A percentile compares a stretch with the other conserved stretches of the same genome.
Evolutionary conservation across 2,888 invertebrate species (phyloP).

Genomic region (Chrysolina oricalcia): DNA sequence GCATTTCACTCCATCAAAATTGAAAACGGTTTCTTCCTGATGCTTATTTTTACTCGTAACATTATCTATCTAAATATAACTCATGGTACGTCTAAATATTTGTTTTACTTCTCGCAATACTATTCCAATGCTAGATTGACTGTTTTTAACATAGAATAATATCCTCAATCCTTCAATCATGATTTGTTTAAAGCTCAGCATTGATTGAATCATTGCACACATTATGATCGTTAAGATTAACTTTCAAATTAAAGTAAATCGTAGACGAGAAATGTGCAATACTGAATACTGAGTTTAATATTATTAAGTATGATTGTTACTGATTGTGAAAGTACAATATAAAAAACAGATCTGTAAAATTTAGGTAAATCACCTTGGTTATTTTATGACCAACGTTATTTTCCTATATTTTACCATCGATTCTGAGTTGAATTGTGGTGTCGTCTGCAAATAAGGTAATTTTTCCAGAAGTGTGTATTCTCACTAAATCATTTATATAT

Average conservation of each 20-base stretch:
- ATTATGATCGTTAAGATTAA: background rate
- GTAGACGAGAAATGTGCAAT: background rate
- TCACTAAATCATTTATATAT: too few species aligned
- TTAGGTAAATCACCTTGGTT: too few species aligned
- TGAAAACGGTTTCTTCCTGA: background rate
- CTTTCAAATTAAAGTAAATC: background rate
- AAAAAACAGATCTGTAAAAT: too few species aligned
- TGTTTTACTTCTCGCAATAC: background rate
- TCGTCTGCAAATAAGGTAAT: too few species aligned
- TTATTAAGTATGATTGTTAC: too few species aligned
- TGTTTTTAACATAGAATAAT: background rate
- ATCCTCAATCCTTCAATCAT: background rate
- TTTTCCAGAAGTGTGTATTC: too few species aligned
- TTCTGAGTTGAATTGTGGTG: too few species aligned
- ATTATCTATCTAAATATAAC: slow-evolving; percentile 6
- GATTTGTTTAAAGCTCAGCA: background rate
- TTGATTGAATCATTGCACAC: background rate
- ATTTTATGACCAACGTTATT: too few species aligned
- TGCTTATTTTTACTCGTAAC: background rate
- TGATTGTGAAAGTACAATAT: too few species aligned
- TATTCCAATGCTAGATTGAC: background rate
- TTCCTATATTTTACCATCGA: too few species aligned
- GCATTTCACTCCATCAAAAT: background rate
- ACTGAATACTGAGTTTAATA: too few species aligned
- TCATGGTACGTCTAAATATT: background rate